Evolutionary conservation across 2,797 vertebrate species (phyloP).

Genomic region (Macropus fuliginosus): DNA sequence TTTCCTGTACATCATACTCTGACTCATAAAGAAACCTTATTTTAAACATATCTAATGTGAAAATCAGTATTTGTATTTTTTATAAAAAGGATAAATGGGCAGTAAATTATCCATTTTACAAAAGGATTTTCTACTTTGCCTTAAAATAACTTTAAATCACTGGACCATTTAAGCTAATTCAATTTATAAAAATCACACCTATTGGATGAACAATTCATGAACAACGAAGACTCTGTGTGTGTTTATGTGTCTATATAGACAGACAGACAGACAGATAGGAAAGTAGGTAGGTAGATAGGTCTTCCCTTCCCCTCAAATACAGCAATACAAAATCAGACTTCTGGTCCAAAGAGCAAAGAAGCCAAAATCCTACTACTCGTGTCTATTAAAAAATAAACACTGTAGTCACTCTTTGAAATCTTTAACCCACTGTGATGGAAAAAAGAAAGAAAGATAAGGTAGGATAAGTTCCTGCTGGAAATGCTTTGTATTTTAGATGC

Average conservation of each 20-base stretch:
- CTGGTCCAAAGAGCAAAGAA: neutral
- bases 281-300: no score
- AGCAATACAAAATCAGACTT: neutral
- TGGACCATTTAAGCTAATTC: neutral
- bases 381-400: neutral
- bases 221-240: neutral
- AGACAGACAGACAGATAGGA: neutral
- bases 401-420: neutral
- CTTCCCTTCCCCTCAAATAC: neutral
- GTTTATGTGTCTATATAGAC: no score
- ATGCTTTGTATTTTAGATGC: neutral
- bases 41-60: neutral
- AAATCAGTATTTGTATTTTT: neutral
- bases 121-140: neutral
- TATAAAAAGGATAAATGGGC: neutral
- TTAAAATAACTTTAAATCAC: neutral
- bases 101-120: neutral
- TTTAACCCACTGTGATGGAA: neutral
- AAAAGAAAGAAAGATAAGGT: neutral
- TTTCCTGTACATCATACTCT: neutral
- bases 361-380: neutral
- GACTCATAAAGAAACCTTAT: neutral
- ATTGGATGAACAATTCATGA: neutral
- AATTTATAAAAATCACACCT: neutral
- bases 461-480: neutral